A percentile compares a stretch with the other conserved stretches of the same genome.
These are phyloP conservation scores for Ciconia boyciana DNA, from an alignment of 2,113 vertebrate species.

Conservation along the genomic window DNA sequence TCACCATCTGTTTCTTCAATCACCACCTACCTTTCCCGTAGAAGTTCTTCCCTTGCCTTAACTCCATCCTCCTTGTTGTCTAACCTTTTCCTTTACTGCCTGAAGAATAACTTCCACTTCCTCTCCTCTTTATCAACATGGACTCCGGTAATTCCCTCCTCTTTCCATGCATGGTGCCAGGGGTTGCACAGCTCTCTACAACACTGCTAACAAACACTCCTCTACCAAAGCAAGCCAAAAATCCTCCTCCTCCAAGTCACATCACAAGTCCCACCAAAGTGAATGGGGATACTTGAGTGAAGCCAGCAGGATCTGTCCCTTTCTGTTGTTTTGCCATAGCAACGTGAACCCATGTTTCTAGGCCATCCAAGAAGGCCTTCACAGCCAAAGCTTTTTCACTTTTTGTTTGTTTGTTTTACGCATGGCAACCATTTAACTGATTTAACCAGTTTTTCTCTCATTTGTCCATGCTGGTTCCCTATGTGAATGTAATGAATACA, in stretches of 20 bases:
- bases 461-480: background rate
- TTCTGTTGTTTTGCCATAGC: constrained; percentile 48
- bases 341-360: constrained; percentile 11
- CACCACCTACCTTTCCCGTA: background rate
- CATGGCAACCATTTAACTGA: constrained; percentile 17
- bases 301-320: constrained; percentile 24
- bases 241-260: background rate
- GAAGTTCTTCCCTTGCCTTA: background rate
- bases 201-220: background rate
- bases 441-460: background rate
- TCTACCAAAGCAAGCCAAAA: background rate
- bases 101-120: constrained; percentile 59
- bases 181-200: background rate
- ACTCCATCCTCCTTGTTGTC: background rate
- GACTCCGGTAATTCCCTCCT: background rate
- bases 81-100: constrained; percentile 24
- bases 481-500: background rate
- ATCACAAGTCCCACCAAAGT: background rate
- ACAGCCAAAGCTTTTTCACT: constrained; percentile 31
- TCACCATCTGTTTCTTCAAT: background rate
- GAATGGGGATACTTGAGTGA: background rate
- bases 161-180: background rate
- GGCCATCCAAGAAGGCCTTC: background rate
- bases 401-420: constrained; percentile 49
- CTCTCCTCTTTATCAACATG: background rate